Conservation (phyloP, 2,888 invertebrate genomes). For the Mesodorylaimus sp. region DNA sequence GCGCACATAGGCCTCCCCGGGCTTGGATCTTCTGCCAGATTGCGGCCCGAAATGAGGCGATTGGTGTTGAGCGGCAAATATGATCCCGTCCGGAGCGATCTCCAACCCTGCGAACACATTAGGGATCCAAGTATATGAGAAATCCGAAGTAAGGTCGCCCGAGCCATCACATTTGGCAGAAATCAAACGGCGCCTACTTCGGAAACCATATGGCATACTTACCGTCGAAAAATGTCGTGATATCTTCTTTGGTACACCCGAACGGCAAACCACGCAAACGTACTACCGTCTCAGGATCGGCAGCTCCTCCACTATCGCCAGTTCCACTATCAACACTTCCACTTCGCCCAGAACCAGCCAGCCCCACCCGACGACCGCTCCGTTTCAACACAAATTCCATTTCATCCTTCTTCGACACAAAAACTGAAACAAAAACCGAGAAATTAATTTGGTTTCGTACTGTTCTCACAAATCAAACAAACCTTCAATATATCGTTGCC, state of each 20-base stretch:
- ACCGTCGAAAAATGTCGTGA: slow-evolving; percentile 85
- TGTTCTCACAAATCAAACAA: slow-evolving; percentile 11
- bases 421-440: slow-evolving; percentile 45
- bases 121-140: slow-evolving; percentile 11
- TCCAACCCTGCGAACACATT: slow-evolving; percentile 57
- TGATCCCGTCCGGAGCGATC: slow-evolving; percentile 92
- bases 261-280: slow-evolving; percentile 80
- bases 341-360: too few relatives aligned
- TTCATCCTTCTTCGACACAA: slow-evolving; percentile 64
- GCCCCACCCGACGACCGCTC: background rate
- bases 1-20: slow-evolving; percentile 96
- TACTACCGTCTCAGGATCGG: too few relatives aligned
- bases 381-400: slow-evolving; percentile 75
- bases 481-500: slow-evolving; percentile 73
- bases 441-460: too few relatives aligned
- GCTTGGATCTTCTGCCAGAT: slow-evolving; percentile 66
- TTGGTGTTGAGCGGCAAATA: slow-evolving; percentile 67
- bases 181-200: too few relatives aligned
- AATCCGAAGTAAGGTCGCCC: too few relatives aligned
- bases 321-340: slow-evolving; percentile 39
- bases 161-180: too few relatives aligned
- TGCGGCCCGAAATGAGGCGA: slow-evolving; percentile 21
- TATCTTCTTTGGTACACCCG: slow-evolving; percentile 81
- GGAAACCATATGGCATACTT: slow-evolving; percentile 30
- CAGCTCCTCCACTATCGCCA: too few relatives aligned